These are phyloP conservation scores for Dromius quadrimaculatus DNA, from an alignment of 2,888 invertebrate species.

Conservation along the genomic window DNA sequence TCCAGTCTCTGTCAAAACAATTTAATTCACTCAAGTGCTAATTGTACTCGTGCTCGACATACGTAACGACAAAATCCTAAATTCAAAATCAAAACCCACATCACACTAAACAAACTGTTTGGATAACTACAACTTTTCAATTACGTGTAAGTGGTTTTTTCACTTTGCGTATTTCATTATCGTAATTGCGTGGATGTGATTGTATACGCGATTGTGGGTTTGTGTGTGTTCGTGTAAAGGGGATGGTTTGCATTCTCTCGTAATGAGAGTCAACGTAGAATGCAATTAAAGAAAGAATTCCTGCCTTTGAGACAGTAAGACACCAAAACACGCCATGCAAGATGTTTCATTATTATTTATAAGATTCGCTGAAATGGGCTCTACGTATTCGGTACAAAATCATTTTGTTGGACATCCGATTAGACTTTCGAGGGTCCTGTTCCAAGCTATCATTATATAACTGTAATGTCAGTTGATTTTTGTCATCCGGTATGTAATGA, in stretches of 20 bases:
- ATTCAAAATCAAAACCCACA: background rate
- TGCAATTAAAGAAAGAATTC: conserved; percentile 45
- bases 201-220: no score
- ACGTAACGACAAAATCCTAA: conserved; percentile 27
- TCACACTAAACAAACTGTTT: conserved; percentile 11
- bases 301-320: conserved; percentile 15
- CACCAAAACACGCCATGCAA: conserved; percentile 16
- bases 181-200: conserved; percentile 34
- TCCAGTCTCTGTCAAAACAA: conserved; percentile 43
- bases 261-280: conserved; percentile 28
- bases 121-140: conserved; percentile 34
- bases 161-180: conserved; percentile 34
- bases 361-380: no score
- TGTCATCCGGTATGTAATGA: conserved; percentile 17
- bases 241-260: conserved; percentile 35
- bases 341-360: background rate
- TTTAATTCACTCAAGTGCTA: conserved; percentile 49
- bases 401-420: no score
- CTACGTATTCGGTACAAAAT: no score
- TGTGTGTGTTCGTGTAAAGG: conserved; percentile 17
- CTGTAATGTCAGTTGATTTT: conserved; percentile 18
- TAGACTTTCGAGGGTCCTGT: no score
- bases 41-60: conserved; percentile 48
- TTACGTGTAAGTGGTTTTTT: conserved; percentile 35
- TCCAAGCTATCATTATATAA: no score